A percentile compares a stretch with the other conserved stretches of the same genome.
These are phyloP conservation scores for Esox niger DNA, from an alignment of 2,113 vertebrate species.

Conservation along the genomic window DNA sequence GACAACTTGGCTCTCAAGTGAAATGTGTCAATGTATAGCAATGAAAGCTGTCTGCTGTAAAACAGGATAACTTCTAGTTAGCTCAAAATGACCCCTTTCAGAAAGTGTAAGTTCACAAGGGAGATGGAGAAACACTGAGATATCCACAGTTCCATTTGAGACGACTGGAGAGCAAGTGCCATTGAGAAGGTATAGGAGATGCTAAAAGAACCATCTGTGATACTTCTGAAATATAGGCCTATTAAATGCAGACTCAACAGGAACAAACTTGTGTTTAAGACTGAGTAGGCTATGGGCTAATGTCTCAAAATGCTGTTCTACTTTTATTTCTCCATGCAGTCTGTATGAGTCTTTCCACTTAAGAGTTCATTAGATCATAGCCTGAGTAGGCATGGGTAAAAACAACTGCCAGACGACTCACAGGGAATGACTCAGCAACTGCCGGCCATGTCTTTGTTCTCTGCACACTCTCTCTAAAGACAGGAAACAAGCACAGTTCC, in stretches of 20 bases:
- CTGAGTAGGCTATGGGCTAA: neutral
- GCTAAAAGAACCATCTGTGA: neutral
- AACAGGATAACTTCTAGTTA: neutral
- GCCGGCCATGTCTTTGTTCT: conserved; percentile 36
- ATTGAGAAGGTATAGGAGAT: neutral
- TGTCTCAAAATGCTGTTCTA: neutral
- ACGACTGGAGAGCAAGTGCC: neutral
- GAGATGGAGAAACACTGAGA: neutral
- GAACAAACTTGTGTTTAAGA: neutral
- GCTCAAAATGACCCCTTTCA: neutral
- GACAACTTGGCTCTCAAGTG: neutral
- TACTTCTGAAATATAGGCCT: neutral
- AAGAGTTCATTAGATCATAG: conserved; percentile 9
- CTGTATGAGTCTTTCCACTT: conserved; percentile 22
- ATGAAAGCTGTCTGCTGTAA: neutral
- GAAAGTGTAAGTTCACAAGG: neutral
- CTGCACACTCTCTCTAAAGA: conserved; percentile 27
- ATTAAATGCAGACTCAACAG: neutral
- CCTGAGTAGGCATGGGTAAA: conserved; percentile 19
- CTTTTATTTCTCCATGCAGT: neutral
- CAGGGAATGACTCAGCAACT: conserved; percentile 50
- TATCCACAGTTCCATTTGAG: neutral
- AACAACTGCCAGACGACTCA: conserved; percentile 17
- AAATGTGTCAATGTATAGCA: no score
- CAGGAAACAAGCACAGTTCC: conserved; percentile 43